These are phyloP conservation scores for Diadophis punctatus DNA, from an alignment of 2,113 vertebrate species.

Conservation along the genomic window DNA sequence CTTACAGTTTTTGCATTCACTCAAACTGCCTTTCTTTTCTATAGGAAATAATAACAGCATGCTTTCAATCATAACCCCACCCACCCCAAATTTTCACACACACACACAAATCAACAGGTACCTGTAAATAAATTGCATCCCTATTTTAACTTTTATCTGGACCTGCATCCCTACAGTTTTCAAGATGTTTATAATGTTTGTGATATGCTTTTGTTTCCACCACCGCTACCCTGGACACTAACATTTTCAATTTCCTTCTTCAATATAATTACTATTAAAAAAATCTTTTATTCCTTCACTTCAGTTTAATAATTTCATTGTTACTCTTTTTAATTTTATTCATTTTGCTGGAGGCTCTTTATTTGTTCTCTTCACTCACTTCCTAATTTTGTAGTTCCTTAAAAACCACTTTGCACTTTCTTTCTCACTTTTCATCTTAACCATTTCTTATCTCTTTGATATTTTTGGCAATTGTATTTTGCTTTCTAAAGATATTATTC, in stretches of 20 bases:
- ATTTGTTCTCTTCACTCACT: background rate
- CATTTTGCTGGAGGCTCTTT: background rate
- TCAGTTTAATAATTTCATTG: background rate
- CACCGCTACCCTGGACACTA: background rate
- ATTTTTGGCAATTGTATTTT: background rate
- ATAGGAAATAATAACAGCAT: background rate
- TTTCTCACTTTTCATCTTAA: background rate
- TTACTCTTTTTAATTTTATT: background rate
- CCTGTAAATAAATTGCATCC: background rate
- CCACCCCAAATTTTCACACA: background rate
- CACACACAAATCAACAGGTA: background rate
- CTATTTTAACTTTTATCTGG: background rate
- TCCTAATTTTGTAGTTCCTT: background rate
- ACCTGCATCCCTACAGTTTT: background rate
- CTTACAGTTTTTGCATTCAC: background rate
- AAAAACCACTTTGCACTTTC: background rate
- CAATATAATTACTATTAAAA: background rate
- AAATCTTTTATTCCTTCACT: background rate
- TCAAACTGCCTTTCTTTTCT: background rate
- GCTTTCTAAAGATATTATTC: background rate
- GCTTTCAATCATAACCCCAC: background rate
- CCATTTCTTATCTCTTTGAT: background rate
- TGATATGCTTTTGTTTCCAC: background rate
- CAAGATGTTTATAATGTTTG: background rate
- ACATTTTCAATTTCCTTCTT: background rate